These are phyloP conservation scores for Drosophila neocordata DNA, from an alignment of 1,140 invertebrate genomes.

Conservation along the genomic window DNA sequence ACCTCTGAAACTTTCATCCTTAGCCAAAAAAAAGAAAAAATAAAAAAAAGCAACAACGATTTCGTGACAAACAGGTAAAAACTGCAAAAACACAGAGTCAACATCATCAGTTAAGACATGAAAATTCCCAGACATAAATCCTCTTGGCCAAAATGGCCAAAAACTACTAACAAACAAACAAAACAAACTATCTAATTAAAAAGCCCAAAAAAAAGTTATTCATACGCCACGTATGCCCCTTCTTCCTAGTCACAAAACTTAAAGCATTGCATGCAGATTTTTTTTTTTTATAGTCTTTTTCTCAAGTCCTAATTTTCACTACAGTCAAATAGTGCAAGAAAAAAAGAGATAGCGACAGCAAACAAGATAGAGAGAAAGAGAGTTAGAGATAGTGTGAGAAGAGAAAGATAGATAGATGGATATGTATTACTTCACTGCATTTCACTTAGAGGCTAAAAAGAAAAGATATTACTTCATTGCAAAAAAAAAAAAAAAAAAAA, in stretches of 20 bases:
- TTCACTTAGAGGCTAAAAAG: constrained; percentile 65
- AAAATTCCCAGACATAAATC: constrained; percentile 56
- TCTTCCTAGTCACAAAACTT: too few relatives aligned
- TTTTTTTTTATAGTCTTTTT: neutral
- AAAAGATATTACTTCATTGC: constrained; percentile 80
- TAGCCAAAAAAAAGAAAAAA: neutral
- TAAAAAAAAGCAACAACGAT: too few relatives aligned
- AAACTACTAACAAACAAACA: too few relatives aligned
- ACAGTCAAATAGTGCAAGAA: constrained; percentile 24
- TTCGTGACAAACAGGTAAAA: constrained; percentile 15
- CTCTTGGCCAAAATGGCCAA: constrained; percentile 11
- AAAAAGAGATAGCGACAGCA: constrained; percentile 24
- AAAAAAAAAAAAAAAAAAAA: constrained; percentile 64
- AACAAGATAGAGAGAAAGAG: neutral
- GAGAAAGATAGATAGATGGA: neutral
- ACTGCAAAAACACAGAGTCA: constrained; percentile 7
- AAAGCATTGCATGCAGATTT: constrained; percentile 52
- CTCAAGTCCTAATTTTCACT: constrained; percentile 66
- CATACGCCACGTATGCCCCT: constrained; percentile 51
- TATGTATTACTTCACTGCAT: constrained; percentile 35
- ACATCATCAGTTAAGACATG: constrained; percentile 25
- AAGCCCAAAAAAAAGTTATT: constrained; percentile 36
- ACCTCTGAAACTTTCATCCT: constrained; percentile 23
- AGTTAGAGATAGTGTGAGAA: constrained; percentile 12
- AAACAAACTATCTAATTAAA: constrained; percentile 48